Evolutionary conservation across 1,140 invertebrate species (phyloP), one percentile per base, ranked within the genome.

Genomic region (Phocides pigmalion): DNA sequence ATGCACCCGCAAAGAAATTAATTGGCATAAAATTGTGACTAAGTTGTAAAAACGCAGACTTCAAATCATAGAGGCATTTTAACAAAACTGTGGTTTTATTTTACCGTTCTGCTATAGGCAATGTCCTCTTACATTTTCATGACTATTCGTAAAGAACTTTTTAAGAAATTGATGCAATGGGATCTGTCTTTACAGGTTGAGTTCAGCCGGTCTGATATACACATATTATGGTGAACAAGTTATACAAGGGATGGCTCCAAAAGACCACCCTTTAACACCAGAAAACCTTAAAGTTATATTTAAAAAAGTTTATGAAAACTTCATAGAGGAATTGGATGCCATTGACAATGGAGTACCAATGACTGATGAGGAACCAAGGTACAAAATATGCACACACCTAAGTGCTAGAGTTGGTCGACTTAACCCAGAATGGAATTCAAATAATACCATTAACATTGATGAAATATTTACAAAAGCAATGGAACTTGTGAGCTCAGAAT

Each of bases 121-220:
- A n/a, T n/a, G n/a, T n/a, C n/a, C n/a, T n/a, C n/a, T n/a, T n/a
- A n/a, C n/a, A n/a, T n/a, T n/a, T n/a, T n/a, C n/a, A n/a, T n/a
- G n/a, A n/a, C n/a, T n/a, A n/a, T n/a, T n/a, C n/a, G n/a, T n/a
- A n/a, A n/a, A n/a, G n/a, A n/a, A n/a, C n/a, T n/a, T n/a, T n/a
- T n/a, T n/a, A n/a, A n/a, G n/a, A n/a, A n/a, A n/a, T n/a, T n/a
- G n/a, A n/a, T n/a, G n/a, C n/a, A n/a, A n/a, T n/a, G n/a, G n/a
- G n/a, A 62, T 50, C 32, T 20, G n/a, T 74, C 66, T 71, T 93
- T 93, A 42, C 74, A 98, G 97, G 87, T 93, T 99, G 14, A 99
- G 98, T 92, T 98, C 97, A 75, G 99, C 99, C 47, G 99, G 99
- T 0, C 92, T 99, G 1, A 89, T 99, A 9, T 99, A 98, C 84